phyloP scores from a whole-genome alignment of 2,113 vertebrate genomes.

The Pimephales promelas region DNA sequence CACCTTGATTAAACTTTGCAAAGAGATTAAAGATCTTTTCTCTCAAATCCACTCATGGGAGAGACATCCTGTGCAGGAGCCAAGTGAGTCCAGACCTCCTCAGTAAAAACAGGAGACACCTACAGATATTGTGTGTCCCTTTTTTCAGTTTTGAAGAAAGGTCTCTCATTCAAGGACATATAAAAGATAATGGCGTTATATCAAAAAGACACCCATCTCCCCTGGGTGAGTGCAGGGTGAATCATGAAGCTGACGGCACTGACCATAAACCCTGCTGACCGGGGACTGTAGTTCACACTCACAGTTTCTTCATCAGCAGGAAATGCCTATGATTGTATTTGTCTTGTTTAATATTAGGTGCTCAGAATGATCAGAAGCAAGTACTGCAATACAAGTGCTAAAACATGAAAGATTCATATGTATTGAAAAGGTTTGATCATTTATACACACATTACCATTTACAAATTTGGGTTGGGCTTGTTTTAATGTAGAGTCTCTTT shows the following conservation, averaged over 20 bases:
- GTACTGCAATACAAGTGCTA: too few relatives aligned
- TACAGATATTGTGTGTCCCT: conserved; percentile 23
- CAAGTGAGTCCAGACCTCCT: not conserved
- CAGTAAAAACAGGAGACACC: conserved; percentile 24
- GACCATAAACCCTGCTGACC: conserved; percentile 70
- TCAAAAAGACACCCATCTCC: conserved; percentile 63
- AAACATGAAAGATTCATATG: not conserved
- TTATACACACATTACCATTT: not conserved
- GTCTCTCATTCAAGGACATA: conserved; percentile 65
- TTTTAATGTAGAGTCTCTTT: not conserved
- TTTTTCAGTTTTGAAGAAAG: conserved; percentile 27
- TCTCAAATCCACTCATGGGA: not conserved
- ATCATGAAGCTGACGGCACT: conserved; percentile 72
- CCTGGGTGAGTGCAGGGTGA: conserved; percentile 66
- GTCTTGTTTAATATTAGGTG: too few relatives aligned
- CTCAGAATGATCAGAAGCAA: too few relatives aligned
- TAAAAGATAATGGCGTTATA: conserved; percentile 53
- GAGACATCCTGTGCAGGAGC: not conserved
- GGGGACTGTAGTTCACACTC: conserved; percentile 63
- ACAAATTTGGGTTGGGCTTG: not conserved
- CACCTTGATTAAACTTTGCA: conserved; percentile 49
- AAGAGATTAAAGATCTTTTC: conserved; percentile 2
- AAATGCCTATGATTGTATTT: conserved; percentile 42
- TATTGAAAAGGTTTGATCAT: not conserved
- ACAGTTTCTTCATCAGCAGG: conserved; percentile 68